A percentile compares a stretch with the other conserved stretches of the same genome.
Evolutionary conservation across 2,888 invertebrate species (phyloP).

Genomic region (Volucella inanis): DNA sequence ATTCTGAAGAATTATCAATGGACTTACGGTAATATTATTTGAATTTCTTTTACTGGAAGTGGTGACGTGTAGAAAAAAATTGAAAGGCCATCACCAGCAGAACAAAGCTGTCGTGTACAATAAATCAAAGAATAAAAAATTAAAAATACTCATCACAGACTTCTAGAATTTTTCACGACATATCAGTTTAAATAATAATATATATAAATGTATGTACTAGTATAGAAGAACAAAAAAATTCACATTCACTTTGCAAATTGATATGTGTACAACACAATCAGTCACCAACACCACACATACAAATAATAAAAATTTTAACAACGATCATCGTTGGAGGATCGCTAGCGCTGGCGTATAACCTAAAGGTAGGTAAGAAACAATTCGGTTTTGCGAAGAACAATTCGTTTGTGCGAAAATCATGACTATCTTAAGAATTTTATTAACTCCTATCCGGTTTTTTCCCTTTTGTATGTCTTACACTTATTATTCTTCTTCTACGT

Average conservation of each 20-base stretch:
- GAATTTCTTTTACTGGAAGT: too few species aligned
- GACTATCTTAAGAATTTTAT: conserved; percentile 63
- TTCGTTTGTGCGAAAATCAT: conserved; percentile 37
- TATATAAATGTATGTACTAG: too few species aligned
- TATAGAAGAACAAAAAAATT: conserved; percentile 2
- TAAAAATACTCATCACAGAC: background rate
- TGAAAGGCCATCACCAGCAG: too few species aligned
- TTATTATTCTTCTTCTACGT: conserved; percentile 28
- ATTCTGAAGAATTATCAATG: too few species aligned
- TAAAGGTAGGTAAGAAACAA: too few species aligned
- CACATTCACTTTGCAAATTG: conserved; percentile 15
- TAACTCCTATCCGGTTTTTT: conserved; percentile 64
- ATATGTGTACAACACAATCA: conserved; percentile 1
- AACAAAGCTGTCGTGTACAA: too few species aligned
- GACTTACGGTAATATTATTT: too few species aligned
- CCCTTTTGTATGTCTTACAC: conserved; percentile 36
- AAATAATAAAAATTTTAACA: conserved; percentile 1
- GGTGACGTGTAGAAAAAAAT: too few species aligned
- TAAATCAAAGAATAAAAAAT: background rate
- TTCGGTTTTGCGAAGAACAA: background rate
- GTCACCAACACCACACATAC: conserved; percentile 3
- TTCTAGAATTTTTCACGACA: conserved; percentile 29
- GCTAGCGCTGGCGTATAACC: too few species aligned
- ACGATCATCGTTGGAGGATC: conserved; percentile 26
- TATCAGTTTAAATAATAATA: background rate